phyloP scores from a whole-genome alignment of 2,888 invertebrate species.

The Anthophora plumipes region DNA sequence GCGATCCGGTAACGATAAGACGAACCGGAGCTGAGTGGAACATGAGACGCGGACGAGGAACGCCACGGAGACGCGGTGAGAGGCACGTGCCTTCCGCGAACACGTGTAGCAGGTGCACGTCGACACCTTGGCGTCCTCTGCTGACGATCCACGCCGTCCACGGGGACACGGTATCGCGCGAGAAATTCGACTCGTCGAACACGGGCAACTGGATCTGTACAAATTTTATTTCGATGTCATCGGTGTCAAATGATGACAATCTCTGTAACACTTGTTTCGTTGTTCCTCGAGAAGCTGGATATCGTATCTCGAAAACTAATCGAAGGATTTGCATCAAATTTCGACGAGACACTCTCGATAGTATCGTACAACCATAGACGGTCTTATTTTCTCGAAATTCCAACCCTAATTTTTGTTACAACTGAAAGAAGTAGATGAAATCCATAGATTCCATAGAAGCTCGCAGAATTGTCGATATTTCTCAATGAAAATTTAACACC shows the following conservation, averaged over 20 bases:
- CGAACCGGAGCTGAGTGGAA: constrained; percentile 59
- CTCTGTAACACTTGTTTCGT: too few species aligned
- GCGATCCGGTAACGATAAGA: constrained; percentile 66
- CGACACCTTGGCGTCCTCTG: constrained; percentile 32
- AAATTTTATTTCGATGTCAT: neutral
- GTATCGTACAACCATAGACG: too few species aligned
- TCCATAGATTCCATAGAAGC: too few species aligned
- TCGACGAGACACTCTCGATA: too few species aligned
- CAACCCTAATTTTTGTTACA: too few species aligned
- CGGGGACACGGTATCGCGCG: neutral
- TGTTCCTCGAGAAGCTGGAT: too few species aligned
- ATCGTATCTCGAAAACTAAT: too few species aligned
- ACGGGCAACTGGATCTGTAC: neutral
- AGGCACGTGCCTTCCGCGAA: constrained; percentile 66
- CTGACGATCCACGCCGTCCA: neutral
- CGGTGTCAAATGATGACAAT: neutral
- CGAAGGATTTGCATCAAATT: too few species aligned
- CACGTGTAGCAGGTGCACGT: constrained; percentile 66
- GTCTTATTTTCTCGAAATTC: too few species aligned
- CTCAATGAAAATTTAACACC: too few species aligned
- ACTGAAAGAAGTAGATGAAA: too few species aligned
- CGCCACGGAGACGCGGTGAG: constrained; percentile 42
- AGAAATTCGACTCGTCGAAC: neutral
- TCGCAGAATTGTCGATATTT: too few species aligned
- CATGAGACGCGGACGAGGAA: constrained; percentile 59